phyloP scores from a whole-genome alignment of 2,797 vertebrate species.

The Lateolabrax maculatus region DNA sequence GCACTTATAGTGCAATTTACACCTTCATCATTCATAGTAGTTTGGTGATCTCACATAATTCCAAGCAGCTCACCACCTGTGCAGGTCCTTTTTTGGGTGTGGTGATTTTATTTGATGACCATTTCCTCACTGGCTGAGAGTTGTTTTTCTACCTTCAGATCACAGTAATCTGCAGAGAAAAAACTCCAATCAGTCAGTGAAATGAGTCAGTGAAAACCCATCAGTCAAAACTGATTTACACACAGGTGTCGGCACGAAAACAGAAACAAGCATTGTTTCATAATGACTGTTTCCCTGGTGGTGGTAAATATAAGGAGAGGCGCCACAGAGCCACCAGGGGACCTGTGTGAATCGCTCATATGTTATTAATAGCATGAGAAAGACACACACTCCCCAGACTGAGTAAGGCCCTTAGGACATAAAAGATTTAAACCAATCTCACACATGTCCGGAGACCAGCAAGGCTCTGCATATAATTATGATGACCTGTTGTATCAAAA shows the following conservation, averaged over 20 bases:
- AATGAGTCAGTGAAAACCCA: too few species aligned
- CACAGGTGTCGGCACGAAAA: too few species aligned
- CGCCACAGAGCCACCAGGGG: neutral
- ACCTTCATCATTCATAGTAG: too few species aligned
- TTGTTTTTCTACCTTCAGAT: too few species aligned
- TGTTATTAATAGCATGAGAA: conserved; percentile 32
- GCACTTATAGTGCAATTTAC: too few species aligned
- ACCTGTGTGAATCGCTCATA: conserved; percentile 20
- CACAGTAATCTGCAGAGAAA: too few species aligned
- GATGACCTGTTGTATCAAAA: conserved; percentile 22
- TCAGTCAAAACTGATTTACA: neutral
- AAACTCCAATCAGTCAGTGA: too few species aligned
- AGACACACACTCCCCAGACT: conserved; percentile 2
- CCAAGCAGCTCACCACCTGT: too few species aligned
- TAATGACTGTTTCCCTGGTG: neutral
- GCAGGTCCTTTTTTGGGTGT: too few species aligned
- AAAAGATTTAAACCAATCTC: conserved; percentile 31
- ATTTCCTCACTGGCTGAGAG: too few species aligned
- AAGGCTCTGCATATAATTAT: conserved; percentile 25
- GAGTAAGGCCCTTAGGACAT: conserved; percentile 4
- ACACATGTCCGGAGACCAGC: neutral
- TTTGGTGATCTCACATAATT: too few species aligned
- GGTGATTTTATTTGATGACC: too few species aligned
- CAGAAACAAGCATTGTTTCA: neutral
- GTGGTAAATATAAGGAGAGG: conserved; percentile 10